Evolutionary conservation across 2,797 vertebrate genomes (phyloP).

Genomic region (Cynodonichthys magdalenae): DNA sequence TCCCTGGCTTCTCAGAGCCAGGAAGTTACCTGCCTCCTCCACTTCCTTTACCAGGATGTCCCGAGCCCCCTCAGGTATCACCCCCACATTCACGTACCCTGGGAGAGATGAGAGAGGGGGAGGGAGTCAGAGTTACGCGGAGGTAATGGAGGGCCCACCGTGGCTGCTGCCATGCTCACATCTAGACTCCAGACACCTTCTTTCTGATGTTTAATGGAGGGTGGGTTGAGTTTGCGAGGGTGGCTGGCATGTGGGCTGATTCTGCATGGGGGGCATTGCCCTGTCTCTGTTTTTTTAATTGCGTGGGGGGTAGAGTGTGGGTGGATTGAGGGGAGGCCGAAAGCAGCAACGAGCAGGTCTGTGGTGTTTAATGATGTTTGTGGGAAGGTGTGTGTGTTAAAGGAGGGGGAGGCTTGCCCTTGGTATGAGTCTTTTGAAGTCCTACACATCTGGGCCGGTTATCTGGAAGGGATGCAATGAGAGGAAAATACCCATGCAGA

Average conservation of each 20-base stretch:
- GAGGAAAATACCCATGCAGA: conserved; percentile 45
- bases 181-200: conserved; percentile 67
- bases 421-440: conserved; percentile 74
- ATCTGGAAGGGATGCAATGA: conserved; percentile 68
- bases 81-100: conserved; percentile 93
- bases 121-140: conserved; percentile 53
- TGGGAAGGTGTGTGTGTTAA: conserved; percentile 73
- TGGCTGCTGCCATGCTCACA: conserved; percentile 67
- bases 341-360: conserved; percentile 70
- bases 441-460: conserved; percentile 74
- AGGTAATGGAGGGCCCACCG: conserved; percentile 74
- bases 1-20: conserved; percentile 86
- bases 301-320: conserved; percentile 54
- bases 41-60: conserved; percentile 92
- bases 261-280: conserved; percentile 72
- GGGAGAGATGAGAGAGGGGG: conserved; percentile 51
- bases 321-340: conserved; percentile 51
- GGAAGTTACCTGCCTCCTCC: conserved; percentile 92
- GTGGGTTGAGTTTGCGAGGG: conserved; percentile 65
- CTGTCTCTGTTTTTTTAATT: conserved; percentile 77
- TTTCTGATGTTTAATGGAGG: conserved; percentile 79
- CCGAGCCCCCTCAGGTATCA: conserved; percentile 94
- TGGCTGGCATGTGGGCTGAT: conserved; percentile 57
- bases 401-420: conserved; percentile 53
- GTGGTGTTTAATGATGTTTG: conserved; percentile 80